phyloP scores from a whole-genome alignment of 2,113 vertebrate species.

The Camelus bactrianus region DNA sequence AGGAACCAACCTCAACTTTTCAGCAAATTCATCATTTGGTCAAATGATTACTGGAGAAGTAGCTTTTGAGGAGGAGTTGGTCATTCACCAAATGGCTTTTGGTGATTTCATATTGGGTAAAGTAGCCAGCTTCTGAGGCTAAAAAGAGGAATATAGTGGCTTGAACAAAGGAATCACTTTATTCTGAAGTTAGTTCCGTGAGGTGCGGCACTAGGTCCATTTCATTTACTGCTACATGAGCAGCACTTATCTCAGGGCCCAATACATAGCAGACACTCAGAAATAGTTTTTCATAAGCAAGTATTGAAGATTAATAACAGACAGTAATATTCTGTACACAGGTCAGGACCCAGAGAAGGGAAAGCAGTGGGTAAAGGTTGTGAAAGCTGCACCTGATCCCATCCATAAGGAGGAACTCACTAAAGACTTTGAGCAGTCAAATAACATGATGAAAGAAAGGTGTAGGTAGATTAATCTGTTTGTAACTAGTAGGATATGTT shows the following conservation, averaged over 20 bases:
- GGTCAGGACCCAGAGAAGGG: background rate
- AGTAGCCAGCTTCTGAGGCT: background rate
- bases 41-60: background rate
- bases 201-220: background rate
- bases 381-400: background rate
- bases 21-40: background rate
- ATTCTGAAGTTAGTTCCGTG: background rate
- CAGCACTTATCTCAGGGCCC: background rate
- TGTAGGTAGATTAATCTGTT: background rate
- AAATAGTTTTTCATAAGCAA: constrained; percentile 7
- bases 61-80: background rate
- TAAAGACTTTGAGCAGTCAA: background rate
- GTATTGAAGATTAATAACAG: background rate
- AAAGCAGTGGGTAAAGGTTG: background rate
- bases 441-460: background rate
- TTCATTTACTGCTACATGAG: background rate
- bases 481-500: background rate
- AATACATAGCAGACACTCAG: background rate
- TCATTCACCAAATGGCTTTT: background rate
- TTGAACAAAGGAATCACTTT: background rate
- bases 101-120: background rate
- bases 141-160: background rate
- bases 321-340: background rate
- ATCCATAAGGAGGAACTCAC: background rate
- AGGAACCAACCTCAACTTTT: background rate